Base-by-base conservation (phyloP, 2,888 invertebrate species). In the Temnothorax unifasciatus region DNA sequence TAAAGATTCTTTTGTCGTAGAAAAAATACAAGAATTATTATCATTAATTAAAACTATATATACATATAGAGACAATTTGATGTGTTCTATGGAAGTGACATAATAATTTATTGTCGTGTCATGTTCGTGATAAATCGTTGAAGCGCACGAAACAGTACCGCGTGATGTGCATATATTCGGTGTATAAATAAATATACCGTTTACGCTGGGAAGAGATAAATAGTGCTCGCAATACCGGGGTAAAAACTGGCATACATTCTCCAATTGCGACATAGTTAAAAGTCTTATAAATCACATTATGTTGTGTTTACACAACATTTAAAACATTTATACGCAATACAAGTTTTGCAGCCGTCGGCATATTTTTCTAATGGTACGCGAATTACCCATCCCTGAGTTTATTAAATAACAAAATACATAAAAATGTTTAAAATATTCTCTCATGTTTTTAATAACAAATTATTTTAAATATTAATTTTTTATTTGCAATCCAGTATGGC, bases 61-160 rank as follows among this genome's bases (percentile, higher is more conserved):
- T 38, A 13, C 6, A 34, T 5, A 34, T 4, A 34, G 29, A 41
- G n/a, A 77, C n/a, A 54, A 77, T 66, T 29, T 77, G 15, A 44
- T 54, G 13, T 38, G 25, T 54, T 41, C 25, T 38, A 50, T 18
- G 13, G n/a, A 47, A 50, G 13, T 54, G 54, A 77, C 77, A 38
- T 52, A 76, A 50, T 38, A 77, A 77, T 77, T 68, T 29, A 68
- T 77, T 68, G 54, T 50, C 29, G 21, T 34, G 69, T 69, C 44
- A 29, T 18, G 54, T 25, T 44, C 5, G 29, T 77, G 44, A 69
- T 69, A 68, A 66, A 77, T 77, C 41, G 52, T 77, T 77, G 34
- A 54, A 54, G 21, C n/a, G 29, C 15, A 54, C 25, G 21, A 77
- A 13, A 77, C 66, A 77, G 44, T 68, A 44, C 25, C 29, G 41